Conservation (phyloP, 2,113 vertebrate genomes). For the Antennarius striatus region DNA sequence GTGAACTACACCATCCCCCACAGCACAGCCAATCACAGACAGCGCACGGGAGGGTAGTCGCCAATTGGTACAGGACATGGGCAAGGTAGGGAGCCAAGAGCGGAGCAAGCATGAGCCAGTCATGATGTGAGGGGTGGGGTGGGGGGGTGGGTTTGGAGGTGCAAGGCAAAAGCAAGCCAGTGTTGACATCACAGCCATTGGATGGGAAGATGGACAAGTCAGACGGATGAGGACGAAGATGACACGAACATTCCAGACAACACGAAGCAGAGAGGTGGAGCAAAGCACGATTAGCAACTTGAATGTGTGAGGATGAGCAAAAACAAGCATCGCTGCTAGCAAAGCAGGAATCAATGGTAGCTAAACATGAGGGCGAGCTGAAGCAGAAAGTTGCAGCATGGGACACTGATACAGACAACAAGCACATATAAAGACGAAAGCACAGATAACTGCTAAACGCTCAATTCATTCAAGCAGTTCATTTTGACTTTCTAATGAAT, state of each 20-base stretch:
- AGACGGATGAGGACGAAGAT: slow-evolving; percentile 64
- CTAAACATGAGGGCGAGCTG: slow-evolving; percentile 19
- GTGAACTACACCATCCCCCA: slow-evolving; percentile 94
- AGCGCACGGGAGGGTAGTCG: slow-evolving; percentile 85
- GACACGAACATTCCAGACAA: slow-evolving; percentile 75
- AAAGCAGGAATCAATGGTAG: slow-evolving; percentile 55
- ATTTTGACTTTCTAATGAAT: slow-evolving; percentile 64
- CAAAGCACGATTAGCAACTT: slow-evolving; percentile 96
- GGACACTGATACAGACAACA: slow-evolving; percentile 65
- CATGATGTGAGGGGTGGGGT: slow-evolving; percentile 80
- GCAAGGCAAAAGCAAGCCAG: slow-evolving; percentile 86
- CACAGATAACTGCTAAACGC: slow-evolving; percentile 52
- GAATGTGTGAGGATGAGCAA: slow-evolving; percentile 85
- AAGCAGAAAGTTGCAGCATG: slow-evolving; percentile 42
- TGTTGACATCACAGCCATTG: slow-evolving; percentile 88
- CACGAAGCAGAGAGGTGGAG: slow-evolving; percentile 89
- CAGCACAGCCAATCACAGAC: slow-evolving; percentile 94
- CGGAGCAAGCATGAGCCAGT: slow-evolving; percentile 85
- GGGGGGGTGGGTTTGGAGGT: slow-evolving; percentile 48
- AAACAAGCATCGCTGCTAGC: slow-evolving; percentile 67
- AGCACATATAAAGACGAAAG: slow-evolving; percentile 64
- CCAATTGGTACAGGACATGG: slow-evolving; percentile 86
- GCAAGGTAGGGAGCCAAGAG: slow-evolving; percentile 84
- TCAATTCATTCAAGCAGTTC: slow-evolving; percentile 45
- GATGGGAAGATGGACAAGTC: slow-evolving; percentile 58